Percentiles rank a stretch among this genome's conserved stretches.
Evolutionary conservation across 2,113 vertebrate species (phyloP).

Genomic region (Thomomys bottae): DNA sequence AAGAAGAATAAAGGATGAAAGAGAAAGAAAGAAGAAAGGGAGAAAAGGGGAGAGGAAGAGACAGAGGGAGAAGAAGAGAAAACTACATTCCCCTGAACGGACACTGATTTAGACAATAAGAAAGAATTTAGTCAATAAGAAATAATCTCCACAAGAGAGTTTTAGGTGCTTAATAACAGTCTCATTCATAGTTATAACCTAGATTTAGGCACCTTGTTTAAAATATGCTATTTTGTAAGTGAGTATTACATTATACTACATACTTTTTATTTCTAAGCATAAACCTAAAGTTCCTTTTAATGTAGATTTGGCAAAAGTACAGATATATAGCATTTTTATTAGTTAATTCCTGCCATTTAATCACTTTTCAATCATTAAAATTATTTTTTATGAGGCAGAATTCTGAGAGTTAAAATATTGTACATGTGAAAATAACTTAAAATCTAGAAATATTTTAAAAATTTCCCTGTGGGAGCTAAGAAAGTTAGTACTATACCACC

Average conservation of each 20-base stretch:
- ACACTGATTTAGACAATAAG: background rate
- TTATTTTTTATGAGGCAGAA: background rate
- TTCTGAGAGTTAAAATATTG: background rate
- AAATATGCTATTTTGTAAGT: background rate
- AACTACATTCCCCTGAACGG: too few relatives aligned
- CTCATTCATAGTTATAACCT: background rate
- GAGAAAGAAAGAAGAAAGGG: background rate
- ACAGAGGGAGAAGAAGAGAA: background rate
- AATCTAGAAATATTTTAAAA: background rate
- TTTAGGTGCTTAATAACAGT: constrained; percentile 23
- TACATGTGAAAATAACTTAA: background rate
- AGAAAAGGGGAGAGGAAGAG: background rate
- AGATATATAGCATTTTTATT: constrained; percentile 2
- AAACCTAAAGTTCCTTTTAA: background rate
- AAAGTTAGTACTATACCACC: background rate
- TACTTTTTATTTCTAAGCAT: constrained; percentile 15
- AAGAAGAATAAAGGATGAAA: background rate
- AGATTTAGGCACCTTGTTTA: background rate
- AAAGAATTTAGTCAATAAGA: constrained; percentile 28
- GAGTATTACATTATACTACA: background rate
- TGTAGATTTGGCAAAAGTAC: background rate
- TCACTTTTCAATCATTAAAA: too few relatives aligned
- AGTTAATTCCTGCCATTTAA: background rate
- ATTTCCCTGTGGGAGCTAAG: background rate
- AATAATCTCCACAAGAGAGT: background rate